A percentile compares a stretch with the other conserved stretches of the same genome.
These are phyloP conservation scores for Mamestra brassicae DNA, from an alignment of 2,888 invertebrate species.

Conservation along the genomic window DNA sequence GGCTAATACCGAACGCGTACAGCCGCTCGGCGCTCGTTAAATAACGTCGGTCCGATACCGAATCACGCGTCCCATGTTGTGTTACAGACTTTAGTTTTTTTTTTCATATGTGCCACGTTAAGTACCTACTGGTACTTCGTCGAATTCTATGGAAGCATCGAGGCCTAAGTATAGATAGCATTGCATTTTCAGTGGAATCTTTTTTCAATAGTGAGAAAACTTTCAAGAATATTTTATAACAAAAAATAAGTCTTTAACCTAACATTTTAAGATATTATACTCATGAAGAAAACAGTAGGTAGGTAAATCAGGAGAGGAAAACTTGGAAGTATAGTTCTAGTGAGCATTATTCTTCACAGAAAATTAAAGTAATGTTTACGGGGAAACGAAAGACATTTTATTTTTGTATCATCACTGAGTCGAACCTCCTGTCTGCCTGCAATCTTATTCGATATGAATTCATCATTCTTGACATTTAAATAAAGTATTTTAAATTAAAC, in stretches of 20 bases:
- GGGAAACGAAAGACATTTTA: conserved; percentile 10
- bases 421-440: background rate
- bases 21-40: conserved; percentile 54
- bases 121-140: background rate
- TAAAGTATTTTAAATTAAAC: conserved; percentile 19
- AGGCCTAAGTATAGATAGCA: background rate
- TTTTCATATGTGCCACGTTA: background rate
- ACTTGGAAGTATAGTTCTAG: background rate
- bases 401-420: background rate
- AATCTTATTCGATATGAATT: background rate
- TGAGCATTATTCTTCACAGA: too few relatives aligned
- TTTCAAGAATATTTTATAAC: too few relatives aligned
- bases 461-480: conserved; percentile 30
- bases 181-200: background rate
- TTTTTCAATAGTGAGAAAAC: too few relatives aligned
- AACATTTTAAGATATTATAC: background rate
- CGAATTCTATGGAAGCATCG: background rate
- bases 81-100: conserved; percentile 1
- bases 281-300: too few relatives aligned
- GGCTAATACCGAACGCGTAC: conserved; percentile 60
- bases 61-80: conserved; percentile 36
- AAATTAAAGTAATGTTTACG: background rate
- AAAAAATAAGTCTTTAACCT: too few relatives aligned
- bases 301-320: background rate
- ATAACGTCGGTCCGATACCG: conserved; percentile 41